These are phyloP conservation scores for Laterallus jamaicensis DNA, from an alignment of 2,113 vertebrate genomes.

Conservation along the genomic window DNA sequence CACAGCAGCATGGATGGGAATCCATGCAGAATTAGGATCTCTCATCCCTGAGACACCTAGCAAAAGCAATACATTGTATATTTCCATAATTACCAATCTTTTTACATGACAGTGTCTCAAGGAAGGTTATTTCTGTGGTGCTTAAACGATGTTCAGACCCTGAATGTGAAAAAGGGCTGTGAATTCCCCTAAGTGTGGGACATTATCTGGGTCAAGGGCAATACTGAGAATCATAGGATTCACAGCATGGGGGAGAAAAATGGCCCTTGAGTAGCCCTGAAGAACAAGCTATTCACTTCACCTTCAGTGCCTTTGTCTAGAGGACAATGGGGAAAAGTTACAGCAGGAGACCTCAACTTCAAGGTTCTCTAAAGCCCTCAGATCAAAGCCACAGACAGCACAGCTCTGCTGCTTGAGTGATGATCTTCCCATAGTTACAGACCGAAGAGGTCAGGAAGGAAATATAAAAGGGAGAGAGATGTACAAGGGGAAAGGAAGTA, in stretches of 20 bases:
- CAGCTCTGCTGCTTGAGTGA: neutral
- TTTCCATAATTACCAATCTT: neutral
- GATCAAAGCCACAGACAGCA: neutral
- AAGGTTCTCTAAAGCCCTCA: neutral
- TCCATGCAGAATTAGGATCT: accelerated
- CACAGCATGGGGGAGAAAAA: neutral
- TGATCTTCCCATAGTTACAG: neutral
- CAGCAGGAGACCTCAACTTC: neutral
- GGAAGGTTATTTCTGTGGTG: neutral
- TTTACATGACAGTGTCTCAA: neutral
- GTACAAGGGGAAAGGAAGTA: neutral
- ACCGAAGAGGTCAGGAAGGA: neutral
- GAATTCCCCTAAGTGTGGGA: neutral
- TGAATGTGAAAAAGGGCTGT: neutral
- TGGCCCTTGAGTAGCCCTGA: neutral
- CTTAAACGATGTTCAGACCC: neutral
- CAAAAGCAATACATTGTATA: neutral
- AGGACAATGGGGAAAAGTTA: neutral
- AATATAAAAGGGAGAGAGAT: neutral
- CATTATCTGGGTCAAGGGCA: neutral
- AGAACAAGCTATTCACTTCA: neutral
- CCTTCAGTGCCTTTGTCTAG: neutral
- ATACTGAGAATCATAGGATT: neutral
- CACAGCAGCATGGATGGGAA: neutral
- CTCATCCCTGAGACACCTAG: neutral